These are phyloP conservation scores for Drosophila nigrodunni DNA, from an alignment of 1,140 invertebrate species.

Conservation along the genomic window DNA sequence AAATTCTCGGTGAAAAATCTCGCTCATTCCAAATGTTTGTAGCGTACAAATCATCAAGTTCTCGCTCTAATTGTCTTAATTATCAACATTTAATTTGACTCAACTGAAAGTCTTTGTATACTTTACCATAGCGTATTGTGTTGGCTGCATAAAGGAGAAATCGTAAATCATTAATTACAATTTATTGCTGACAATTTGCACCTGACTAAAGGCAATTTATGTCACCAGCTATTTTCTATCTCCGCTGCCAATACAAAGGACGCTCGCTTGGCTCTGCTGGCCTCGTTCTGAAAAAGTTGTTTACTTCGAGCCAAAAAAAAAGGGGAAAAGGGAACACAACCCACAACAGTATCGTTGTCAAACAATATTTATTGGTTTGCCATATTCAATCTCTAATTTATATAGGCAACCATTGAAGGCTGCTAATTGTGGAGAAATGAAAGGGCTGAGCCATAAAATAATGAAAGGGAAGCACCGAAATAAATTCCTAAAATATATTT, in stretches of 20 bases:
- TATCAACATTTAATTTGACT: background rate
- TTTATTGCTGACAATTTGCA: conserved; percentile 81
- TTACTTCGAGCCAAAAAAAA: conserved; percentile 39
- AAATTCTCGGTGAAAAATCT: too few species aligned
- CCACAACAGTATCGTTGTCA: conserved; percentile 55
- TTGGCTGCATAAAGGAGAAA: conserved; percentile 3
- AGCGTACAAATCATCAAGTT: too few species aligned
- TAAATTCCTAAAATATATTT: background rate
- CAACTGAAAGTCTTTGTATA: background rate
- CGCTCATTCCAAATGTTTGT: too few species aligned
- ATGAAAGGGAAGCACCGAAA: background rate
- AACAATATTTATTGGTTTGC: conserved; percentile 61
- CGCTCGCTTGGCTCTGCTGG: background rate
- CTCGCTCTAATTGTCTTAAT: too few species aligned
- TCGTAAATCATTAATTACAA: conserved; percentile 79
- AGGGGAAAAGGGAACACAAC: background rate
- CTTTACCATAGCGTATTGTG: background rate
- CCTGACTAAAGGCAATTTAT: conserved; percentile 74
- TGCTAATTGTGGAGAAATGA: background rate
- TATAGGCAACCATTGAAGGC: conserved; percentile 16
- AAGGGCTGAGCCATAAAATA: background rate
- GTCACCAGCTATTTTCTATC: conserved; percentile 57
- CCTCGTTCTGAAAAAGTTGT: conserved; percentile 48
- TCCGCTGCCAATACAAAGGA: conserved; percentile 43
- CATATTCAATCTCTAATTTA: conserved; percentile 42